These are phyloP conservation scores for Eilema caniola DNA, from an alignment of 2,888 invertebrate genomes.

Conservation along the genomic window DNA sequence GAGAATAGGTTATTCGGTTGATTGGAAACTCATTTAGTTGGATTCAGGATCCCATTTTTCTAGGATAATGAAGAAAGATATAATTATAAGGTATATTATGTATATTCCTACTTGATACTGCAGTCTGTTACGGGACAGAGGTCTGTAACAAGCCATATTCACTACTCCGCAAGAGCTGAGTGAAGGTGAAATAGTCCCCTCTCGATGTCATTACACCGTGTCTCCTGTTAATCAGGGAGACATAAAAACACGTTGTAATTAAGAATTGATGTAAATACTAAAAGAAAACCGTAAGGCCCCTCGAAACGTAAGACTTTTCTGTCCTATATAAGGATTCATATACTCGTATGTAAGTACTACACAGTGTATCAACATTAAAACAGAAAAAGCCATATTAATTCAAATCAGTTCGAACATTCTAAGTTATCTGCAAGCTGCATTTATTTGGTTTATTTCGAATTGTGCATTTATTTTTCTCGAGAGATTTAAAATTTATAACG, in stretches of 20 bases:
- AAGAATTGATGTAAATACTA: neutral
- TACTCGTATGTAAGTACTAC: neutral
- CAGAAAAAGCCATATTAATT: neutral
- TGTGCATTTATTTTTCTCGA: constrained; percentile 64
- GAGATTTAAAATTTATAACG: constrained; percentile 81
- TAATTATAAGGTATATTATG: no score
- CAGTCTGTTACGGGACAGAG: no score
- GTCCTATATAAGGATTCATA: neutral
- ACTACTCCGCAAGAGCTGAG: no score
- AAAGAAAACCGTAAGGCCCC: neutral
- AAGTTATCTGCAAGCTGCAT: constrained; percentile 1
- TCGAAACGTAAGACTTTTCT: neutral
- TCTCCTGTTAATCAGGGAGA: neutral
- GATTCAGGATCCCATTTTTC: no score
- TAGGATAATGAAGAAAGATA: no score
- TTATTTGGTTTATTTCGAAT: constrained; percentile 36
- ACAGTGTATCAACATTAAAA: neutral
- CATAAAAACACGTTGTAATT: neutral
- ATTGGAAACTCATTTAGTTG: no score
- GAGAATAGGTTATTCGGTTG: no score
- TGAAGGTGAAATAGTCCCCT: neutral
- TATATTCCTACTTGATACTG: no score
- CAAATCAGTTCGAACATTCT: neutral
- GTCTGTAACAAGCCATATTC: no score
- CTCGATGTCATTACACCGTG: neutral